Conservation (phyloP, 2,113 vertebrate genomes). For the Scopus umbretta region DNA sequence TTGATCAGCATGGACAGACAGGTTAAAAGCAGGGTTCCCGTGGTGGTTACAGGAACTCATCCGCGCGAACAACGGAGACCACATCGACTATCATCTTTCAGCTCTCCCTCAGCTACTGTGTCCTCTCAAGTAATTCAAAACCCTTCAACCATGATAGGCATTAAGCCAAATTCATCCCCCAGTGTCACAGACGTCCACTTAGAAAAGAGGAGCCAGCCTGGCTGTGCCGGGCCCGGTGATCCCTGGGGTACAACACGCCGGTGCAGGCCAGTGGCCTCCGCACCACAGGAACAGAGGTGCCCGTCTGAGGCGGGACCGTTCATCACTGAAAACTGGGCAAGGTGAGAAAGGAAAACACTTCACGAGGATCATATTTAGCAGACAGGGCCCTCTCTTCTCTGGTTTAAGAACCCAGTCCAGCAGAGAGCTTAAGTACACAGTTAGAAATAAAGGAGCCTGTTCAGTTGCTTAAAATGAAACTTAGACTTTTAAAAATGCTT, state of each 20-base stretch:
- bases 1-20: not conserved
- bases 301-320: not conserved
- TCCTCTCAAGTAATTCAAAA: not conserved
- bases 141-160: not conserved
- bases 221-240: accelerated
- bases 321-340: not conserved
- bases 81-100: not conserved
- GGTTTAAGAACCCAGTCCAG: not conserved
- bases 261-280: not conserved
- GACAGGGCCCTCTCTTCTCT: not conserved
- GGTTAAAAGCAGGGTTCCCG: not conserved
- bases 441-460: not conserved
- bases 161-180: not conserved
- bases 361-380: not conserved
- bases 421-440: not conserved
- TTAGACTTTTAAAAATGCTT: not conserved
- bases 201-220: not conserved
- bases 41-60: not conserved
- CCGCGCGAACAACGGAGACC: not conserved
- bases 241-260: accelerated
- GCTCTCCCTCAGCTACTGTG: not conserved
- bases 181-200: not conserved
- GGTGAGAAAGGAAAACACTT: not conserved
- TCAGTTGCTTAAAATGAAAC: not conserved
- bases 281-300: not conserved